Conservation (phyloP, 30 jellyfish, hydroid and myxozoan species). For the Turritopsis dohrnii region DNA sequence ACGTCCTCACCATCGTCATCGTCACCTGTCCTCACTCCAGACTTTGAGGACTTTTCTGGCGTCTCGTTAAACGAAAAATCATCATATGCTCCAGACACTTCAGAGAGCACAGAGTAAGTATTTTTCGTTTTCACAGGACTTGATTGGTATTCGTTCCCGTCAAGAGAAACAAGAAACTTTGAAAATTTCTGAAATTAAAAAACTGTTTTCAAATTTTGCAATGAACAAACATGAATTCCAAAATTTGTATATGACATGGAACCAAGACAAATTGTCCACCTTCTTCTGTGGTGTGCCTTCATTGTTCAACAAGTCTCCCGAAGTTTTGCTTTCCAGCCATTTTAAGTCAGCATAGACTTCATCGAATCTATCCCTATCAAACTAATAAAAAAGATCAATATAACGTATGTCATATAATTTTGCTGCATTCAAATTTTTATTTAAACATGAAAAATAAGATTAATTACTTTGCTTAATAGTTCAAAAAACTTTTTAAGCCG, state of each 20-base stretch:
- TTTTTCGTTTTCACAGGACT: constrained; percentile 6
- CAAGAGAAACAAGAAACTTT: constrained; percentile 10
- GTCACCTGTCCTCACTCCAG: neutral
- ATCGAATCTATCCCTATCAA: constrained; percentile 69
- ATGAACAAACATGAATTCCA: too few species aligned
- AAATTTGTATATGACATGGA: too few species aligned
- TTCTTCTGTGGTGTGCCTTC: neutral
- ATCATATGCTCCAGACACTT: constrained; percentile 53
- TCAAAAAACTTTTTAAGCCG: constrained; percentile 54
- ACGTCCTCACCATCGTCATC: constrained; percentile 30
- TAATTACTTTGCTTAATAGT: constrained; percentile 63
- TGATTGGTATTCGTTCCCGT: neutral
- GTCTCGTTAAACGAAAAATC: constrained; percentile 28
- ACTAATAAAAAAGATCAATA: constrained; percentile 16
- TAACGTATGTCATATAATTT: neutral
- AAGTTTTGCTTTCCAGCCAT: constrained; percentile 63
- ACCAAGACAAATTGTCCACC: too few species aligned
- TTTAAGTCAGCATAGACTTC: constrained; percentile 69
- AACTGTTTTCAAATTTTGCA: too few species aligned
- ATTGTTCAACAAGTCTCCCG: constrained; percentile 17
- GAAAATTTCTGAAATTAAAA: neutral
- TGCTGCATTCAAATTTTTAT: neutral
- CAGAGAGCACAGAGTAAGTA: constrained; percentile 50
- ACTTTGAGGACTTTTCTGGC: constrained; percentile 14
- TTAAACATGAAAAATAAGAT: neutral